These are phyloP conservation scores for Yponomeuta evonymella DNA, from an alignment of 2,888 invertebrate genomes.

Conservation along the genomic window DNA sequence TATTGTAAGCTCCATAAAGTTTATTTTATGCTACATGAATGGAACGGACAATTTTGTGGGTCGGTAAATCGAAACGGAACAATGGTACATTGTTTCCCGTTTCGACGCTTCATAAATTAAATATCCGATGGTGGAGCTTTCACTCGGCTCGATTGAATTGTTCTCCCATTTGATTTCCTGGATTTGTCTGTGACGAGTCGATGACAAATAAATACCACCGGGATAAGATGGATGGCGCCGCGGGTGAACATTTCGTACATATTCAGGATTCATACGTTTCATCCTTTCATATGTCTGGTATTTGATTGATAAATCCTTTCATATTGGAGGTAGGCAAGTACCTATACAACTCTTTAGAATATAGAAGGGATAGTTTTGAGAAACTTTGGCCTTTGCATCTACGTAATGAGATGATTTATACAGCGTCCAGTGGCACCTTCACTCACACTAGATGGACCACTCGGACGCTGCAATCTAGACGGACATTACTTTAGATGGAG, in stretches of 20 bases:
- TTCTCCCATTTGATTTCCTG: constrained; percentile 25
- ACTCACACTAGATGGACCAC: too few relatives aligned
- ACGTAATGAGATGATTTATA: too few relatives aligned
- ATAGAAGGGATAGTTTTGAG: neutral
- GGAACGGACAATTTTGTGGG: neutral
- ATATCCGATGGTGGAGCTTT: constrained; percentile 29
- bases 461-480: too few relatives aligned
- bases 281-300: neutral
- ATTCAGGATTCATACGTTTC: neutral
- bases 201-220: constrained; percentile 46
- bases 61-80: constrained; percentile 8
- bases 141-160: constrained; percentile 28
- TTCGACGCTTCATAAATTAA: constrained; percentile 52
- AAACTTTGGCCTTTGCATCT: too few relatives aligned
- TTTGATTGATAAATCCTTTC: neutral
- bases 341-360: too few relatives aligned
- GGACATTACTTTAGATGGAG: too few relatives aligned
- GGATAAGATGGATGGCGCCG: constrained; percentile 37
- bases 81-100: constrained; percentile 50
- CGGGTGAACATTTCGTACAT: neutral
- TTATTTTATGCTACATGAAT: neutral
- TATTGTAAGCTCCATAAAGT: neutral
- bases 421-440: too few relatives aligned
- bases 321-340: too few relatives aligned
- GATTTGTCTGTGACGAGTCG: constrained; percentile 47